Conservation (phyloP, 2,888 invertebrate genomes). For the Rhogogaster chlorosoma region DNA sequence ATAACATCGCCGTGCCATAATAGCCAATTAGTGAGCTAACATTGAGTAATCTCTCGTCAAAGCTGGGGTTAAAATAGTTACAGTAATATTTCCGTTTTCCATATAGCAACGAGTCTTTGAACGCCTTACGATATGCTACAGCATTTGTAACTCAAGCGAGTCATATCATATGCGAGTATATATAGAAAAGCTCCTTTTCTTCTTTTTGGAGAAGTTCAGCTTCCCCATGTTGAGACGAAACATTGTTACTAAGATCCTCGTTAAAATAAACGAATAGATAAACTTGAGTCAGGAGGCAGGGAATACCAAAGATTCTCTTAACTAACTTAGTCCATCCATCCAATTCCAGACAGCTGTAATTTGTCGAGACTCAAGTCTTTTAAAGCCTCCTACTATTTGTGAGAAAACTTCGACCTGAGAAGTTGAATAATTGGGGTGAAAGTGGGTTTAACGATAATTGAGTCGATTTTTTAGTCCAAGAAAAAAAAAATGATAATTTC, state of each 20-base stretch:
- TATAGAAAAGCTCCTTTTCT: background rate
- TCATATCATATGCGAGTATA: too few relatives aligned
- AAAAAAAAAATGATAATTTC: background rate
- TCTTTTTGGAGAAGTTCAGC: background rate
- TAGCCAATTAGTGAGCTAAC: slow-evolving; percentile 24
- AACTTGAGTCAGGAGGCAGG: background rate
- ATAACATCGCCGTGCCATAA: background rate
- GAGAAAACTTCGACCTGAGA: background rate
- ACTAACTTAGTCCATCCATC: background rate
- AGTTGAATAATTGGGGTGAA: background rate
- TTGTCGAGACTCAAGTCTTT: background rate
- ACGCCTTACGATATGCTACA: background rate
- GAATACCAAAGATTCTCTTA: background rate
- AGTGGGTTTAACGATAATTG: background rate
- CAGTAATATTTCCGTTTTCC: background rate
- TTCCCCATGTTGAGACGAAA: background rate
- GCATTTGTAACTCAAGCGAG: background rate
- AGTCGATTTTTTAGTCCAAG: background rate
- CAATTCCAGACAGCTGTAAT: slow-evolving; percentile 23
- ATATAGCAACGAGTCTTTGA: background rate
- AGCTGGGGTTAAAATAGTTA: background rate
- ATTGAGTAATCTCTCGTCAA: slow-evolving; percentile 19
- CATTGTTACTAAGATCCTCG: slow-evolving; percentile 1
- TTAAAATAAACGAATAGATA: slow-evolving; percentile 23
- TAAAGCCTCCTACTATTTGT: background rate